Evolutionary conservation across 2,888 invertebrate genomes (phyloP), one percentile per base, ranked within the genome.

Genomic region (Camponotus fellah): DNA sequence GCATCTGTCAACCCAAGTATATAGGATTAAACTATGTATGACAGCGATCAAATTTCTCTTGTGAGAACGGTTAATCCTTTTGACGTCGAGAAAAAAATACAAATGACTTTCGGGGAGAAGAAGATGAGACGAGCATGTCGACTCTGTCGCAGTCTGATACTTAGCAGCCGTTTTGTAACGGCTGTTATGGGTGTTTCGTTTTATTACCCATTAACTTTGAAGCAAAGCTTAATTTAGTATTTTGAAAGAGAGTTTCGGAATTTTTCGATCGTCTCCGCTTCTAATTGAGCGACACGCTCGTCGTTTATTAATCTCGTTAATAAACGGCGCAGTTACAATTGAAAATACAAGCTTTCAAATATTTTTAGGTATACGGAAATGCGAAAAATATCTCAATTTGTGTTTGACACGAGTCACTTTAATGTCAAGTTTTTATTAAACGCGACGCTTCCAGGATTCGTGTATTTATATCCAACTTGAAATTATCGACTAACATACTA

Each of bases 51-150:
- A 76, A 10, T 43, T 49, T 37, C 49, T 84, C 86, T 84, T 86
- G 85, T 88, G 87, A 85, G 62, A 83, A 85, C 82, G 69, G 80
- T 88, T 90, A 86, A 88, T 68, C 87, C 87, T 86, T 87, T 87
- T 87, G 86, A 86, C 85, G 64, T 65, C n/a, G 58, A 65, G 64
- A 82, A 88, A 85, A 88, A 88, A 80, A 49, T 72, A 84, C 58
- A 74, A 62, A 84, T 77, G 76, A 43, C 82, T 88, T 88, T 88
- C 84, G 84, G 60, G 75, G 84, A 91, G 87, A 60, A 64, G 72
- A 85, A 85, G 71, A 84, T 17, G 82, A 82, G 83, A 84, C 68
- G 75, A 32, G n/a, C 60, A 71, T 49, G 64, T 56, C 32, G 21
- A 53, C 66, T 60, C 58, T 66, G 72, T 79, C 60, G 53, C 68